A percentile compares a stretch with the other conserved stretches of the same genome.
These are phyloP conservation scores for Atherinosoma microstoma DNA, from an alignment of 2,797 vertebrate species.

Conservation along the genomic window DNA sequence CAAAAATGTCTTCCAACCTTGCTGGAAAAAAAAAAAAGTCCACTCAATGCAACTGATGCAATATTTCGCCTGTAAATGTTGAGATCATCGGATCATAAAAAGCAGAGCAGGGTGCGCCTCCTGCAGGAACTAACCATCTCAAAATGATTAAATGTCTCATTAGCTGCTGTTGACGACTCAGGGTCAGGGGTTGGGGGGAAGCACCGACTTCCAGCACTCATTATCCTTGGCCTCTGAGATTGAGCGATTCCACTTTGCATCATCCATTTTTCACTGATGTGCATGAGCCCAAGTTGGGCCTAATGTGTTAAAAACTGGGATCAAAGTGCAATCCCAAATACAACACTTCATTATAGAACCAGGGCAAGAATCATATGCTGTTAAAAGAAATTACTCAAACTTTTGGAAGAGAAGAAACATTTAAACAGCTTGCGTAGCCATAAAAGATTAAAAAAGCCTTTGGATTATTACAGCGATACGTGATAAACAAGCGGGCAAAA, in stretches of 20 bases:
- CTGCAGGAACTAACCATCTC: slow-evolving; percentile 67
- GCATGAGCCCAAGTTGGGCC: slow-evolving; percentile 18
- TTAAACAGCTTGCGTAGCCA: slow-evolving; percentile 49
- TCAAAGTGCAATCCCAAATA: slow-evolving; percentile 50
- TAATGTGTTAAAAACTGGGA: slow-evolving; percentile 51
- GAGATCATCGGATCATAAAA: slow-evolving; percentile 69
- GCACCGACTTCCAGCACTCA: slow-evolving; percentile 58
- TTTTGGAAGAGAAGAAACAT: slow-evolving; percentile 44
- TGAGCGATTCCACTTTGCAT: slow-evolving; percentile 66
- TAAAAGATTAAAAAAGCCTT: slow-evolving; percentile 50
- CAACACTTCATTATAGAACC: slow-evolving; percentile 65
- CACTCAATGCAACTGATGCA: slow-evolving; percentile 63
- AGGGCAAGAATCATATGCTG: slow-evolving; percentile 37
- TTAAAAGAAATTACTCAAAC: slow-evolving; percentile 62
- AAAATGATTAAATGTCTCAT: slow-evolving; percentile 73
- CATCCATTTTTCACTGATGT: slow-evolving; percentile 47
- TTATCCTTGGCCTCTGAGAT: slow-evolving; percentile 57
- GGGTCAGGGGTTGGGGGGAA: slow-evolving; percentile 59
- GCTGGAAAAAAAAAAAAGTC: slow-evolving; percentile 24
- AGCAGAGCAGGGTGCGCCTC: slow-evolving; percentile 53
- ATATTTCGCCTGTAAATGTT: slow-evolving; percentile 61
- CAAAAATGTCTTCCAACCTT: slow-evolving; percentile 29
- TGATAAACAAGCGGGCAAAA: slow-evolving; percentile 35
- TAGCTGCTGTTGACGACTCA: slow-evolving; percentile 68
- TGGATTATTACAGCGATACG: slow-evolving; percentile 31